These are phyloP conservation scores for Cryptotis parvus DNA, from an alignment of 2,113 vertebrate genomes.

Conservation along the genomic window DNA sequence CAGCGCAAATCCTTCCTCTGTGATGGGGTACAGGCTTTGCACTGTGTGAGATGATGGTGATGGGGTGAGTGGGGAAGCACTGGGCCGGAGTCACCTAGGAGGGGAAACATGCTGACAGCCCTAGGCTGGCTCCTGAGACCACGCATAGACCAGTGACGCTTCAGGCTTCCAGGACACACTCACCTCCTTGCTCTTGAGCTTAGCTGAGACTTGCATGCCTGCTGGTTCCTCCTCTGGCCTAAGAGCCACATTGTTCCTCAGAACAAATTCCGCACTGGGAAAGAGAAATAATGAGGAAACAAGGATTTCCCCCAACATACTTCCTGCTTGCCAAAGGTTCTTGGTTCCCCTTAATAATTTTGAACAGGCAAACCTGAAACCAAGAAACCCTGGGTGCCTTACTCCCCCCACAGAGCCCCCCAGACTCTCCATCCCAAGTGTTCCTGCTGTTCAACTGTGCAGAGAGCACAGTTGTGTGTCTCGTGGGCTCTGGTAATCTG, in stretches of 20 bases:
- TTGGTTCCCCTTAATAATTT: background rate
- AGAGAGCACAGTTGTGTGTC: background rate
- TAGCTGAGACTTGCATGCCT: background rate
- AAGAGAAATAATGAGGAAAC: background rate
- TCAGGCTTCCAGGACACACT: background rate
- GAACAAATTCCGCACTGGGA: background rate
- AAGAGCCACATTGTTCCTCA: background rate
- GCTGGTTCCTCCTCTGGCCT: background rate
- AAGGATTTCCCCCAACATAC: no score
- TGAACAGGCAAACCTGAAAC: slow-evolving; percentile 23
- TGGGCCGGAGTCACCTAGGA: background rate
- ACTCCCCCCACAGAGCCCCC: background rate
- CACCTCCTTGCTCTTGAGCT: background rate
- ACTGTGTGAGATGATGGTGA: background rate
- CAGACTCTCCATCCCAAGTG: background rate
- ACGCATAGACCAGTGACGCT: background rate
- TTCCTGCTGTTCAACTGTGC: background rate
- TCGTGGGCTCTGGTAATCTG: no score
- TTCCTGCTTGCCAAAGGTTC: background rate
- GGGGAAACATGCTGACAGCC: background rate
- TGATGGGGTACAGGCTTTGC: background rate
- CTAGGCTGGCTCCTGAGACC: background rate
- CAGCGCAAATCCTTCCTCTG: background rate
- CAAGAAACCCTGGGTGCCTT: background rate
- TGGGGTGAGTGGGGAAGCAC: no score